Percentiles rank a stretch among this genome's conserved stretches.
These are phyloP conservation scores for Phylloscopus trochiloides DNA, from an alignment of 2,113 vertebrate species.

Conservation along the genomic window DNA sequence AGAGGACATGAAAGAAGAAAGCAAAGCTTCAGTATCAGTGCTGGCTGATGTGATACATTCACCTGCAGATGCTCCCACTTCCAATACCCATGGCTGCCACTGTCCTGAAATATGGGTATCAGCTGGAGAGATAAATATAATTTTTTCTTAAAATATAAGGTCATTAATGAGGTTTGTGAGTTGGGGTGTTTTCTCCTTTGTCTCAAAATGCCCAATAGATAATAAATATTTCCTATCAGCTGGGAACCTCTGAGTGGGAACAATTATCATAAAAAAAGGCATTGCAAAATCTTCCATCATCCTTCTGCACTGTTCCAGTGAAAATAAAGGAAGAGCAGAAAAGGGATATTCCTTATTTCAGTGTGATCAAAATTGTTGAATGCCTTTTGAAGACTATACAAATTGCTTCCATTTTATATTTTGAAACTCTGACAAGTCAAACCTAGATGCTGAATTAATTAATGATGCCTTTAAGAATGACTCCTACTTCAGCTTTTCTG, in stretches of 20 bases:
- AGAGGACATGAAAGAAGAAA: not conserved
- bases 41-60: not conserved
- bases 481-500: conserved; percentile 4
- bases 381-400: conserved; percentile 42
- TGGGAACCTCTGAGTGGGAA: not conserved
- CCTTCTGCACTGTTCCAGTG: not conserved
- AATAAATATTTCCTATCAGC: not conserved
- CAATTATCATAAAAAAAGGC: not conserved
- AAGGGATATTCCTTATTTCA: not conserved
- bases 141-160: not conserved
- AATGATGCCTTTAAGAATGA: not conserved
- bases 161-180: not conserved
- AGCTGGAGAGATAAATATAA: not conserved
- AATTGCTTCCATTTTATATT: conserved; percentile 3
- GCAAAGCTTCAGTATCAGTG: not conserved
- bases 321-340: not conserved
- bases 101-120: not conserved
- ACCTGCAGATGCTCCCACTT: not conserved
- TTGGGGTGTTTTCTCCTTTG: not conserved
- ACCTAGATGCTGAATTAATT: conserved; percentile 12
- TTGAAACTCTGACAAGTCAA: conserved; percentile 14
- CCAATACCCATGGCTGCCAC: not conserved
- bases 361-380: not conserved
- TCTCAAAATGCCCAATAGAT: not conserved
- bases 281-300: not conserved